Base-by-base conservation (phyloP, 1,140 invertebrate genomes). In the Prorops nasuta region DNA sequence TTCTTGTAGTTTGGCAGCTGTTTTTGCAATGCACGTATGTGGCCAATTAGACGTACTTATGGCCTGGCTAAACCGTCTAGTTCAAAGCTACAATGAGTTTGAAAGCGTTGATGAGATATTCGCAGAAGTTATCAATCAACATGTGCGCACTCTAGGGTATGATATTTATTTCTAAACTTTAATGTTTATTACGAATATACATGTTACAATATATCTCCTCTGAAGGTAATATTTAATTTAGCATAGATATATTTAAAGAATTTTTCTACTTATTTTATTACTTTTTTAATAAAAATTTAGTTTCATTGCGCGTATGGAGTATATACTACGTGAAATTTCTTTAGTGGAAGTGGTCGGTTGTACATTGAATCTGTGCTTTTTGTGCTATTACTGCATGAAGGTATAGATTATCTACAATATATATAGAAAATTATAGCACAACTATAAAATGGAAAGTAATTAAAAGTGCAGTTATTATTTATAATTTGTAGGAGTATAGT, bases 331-430 rank as follows among this genome's bases (percentile, higher is more conserved):
- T 17, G 55, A 60, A 45, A 56, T 69, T 42, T 63, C 61, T 39
- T 41, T 70, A 3, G 53, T 69, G 1, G 67, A 72, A 58, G 54
- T 67, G 22, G 20, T 66, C 0, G 66, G 67, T 6, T 66, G 64
- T 19, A 70, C 63, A 0, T 40, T 66, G 39, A 60, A 64, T 14
- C 54, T 70, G 17, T 70, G 69, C 28, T 51, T 69, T 4, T 36
- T 69, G 1, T 63, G 60, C 38, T 72, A 70, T 57, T 71, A 65
- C 36, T 46, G 54, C 18, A 58, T 71, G n/a, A 53, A 38, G 61
- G 66, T 66, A 57, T 16, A 34, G 31, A 51, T 38, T 47, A 36
- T 10, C 24, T 10, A 28, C 24, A n/a, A n/a, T 28, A 6, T 28
- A 28, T 28, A 28, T 28, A 28, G 24, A 28, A 28, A 4, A 10